Base-by-base conservation (phyloP, 2,888 invertebrate species). In the Xylota sylvarum region DNA sequence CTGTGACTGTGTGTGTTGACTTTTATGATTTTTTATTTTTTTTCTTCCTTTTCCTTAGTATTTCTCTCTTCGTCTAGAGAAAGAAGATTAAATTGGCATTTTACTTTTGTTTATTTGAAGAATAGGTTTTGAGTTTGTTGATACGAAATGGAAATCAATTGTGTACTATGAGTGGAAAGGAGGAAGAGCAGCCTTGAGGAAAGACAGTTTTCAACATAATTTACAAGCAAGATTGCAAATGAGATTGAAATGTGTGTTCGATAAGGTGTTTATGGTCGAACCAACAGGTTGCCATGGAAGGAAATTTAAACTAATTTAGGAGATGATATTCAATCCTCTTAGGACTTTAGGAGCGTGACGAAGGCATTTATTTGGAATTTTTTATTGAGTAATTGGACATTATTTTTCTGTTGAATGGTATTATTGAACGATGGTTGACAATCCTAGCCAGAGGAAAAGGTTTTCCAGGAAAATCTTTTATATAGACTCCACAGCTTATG, bases 41-140 rank as follows among this genome's bases (percentile, higher is more conserved):
- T 35, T 35, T 4, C 19, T 19, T 40, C 40, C 27, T 35, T 32
- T 50, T 19, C 19, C 12, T 46, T 12, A n/a, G 9, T 10, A 2
- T 19, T 35, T 50, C 32, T 50, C 10, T 35, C n/a, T 50, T 14
- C 30, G 64, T 32, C 30, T 19, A 48, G 50, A 50, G 48, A 48
- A 67, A 50, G 50, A 17, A 69, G 69, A 69, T 77, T 77, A 77
- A 77, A 69, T 77, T 77, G 77, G 46, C 67, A 67, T 77, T 77
- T 77, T 67, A 23, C 35, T 76, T 56, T 70, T 70, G 56, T 70
- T 70, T 70, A 35, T 70, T 56, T 70, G 58, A 46, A 35, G 46
- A 58, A 70, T 70, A 19, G 69, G 17, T 55, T 69, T 69, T 43
- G 17, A 30, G 23, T 50, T 23, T 50, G 23, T 12, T 19, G 50